Conservation (phyloP, 1,140 invertebrate genomes). For the Halotydeus destructor region DNA sequence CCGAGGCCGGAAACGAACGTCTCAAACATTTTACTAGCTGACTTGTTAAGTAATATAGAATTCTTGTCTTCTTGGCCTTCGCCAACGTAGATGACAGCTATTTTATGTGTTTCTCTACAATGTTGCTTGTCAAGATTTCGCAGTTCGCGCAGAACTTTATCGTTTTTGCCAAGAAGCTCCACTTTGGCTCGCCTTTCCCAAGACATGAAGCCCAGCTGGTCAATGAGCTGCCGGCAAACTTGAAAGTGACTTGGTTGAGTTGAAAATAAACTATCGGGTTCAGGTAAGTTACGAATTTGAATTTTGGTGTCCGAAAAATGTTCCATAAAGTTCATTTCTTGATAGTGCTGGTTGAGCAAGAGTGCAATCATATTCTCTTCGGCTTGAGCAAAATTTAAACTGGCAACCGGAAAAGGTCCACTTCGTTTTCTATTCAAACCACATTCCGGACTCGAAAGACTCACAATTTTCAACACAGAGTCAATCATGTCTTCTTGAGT, state of each 20-base stretch:
- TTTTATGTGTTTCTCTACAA: slow-evolving; percentile 85
- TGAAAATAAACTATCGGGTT: background rate
- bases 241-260: slow-evolving; percentile 33
- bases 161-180: slow-evolving; percentile 69
- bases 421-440: too few species aligned
- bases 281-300: background rate
- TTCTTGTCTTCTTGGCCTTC: slow-evolving; percentile 88
- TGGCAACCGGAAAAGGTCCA: slow-evolving; percentile 21
- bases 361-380: slow-evolving; percentile 22
- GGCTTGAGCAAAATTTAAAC: slow-evolving; percentile 21
- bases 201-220: slow-evolving; percentile 66
- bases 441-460: too few species aligned
- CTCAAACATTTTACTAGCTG: slow-evolving; percentile 78
- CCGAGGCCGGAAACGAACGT: slow-evolving; percentile 79
- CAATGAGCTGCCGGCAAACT: slow-evolving; percentile 63
- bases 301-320: background rate
- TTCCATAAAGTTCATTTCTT: slow-evolving; percentile 14
- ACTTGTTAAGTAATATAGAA: slow-evolving; percentile 58
- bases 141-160: slow-evolving; percentile 69
- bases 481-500: slow-evolving; percentile 9
- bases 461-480: too few species aligned
- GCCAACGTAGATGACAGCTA: slow-evolving; percentile 94
- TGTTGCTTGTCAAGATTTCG: slow-evolving; percentile 70
- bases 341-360: slow-evolving; percentile 20
- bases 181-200: slow-evolving; percentile 67